Base-by-base conservation (phyloP, 2,797 vertebrate genomes). In the Lophius americanus region DNA sequence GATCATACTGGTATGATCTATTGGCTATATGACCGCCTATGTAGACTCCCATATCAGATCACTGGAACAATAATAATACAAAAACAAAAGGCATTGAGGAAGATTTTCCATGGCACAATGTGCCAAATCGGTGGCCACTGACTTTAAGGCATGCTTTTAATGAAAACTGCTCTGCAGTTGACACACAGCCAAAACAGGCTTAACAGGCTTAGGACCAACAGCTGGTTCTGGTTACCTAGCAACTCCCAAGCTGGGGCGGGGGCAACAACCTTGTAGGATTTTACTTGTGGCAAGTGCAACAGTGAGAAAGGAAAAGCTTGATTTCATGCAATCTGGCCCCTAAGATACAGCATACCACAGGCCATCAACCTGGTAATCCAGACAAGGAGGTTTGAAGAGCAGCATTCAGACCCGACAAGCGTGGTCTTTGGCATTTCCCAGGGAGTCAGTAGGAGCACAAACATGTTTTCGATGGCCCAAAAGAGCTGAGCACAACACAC, bases 181-280 rank as follows among this genome's bases (percentile, higher is more conserved):
- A 88, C 41, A 47, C 55, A 0, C 51, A 70, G 90, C 88, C 85
- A 89, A 83, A 76, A 84, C 7, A 60, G 79, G 76, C 85, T 91
- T 81, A 84, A 73, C 62, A 70, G 82, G 84, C 85, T 92, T 81
- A 78, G 67, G 73, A 84, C 86, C 91, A 92, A 92, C 91, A 93
- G 90, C 91, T 93, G 92, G 89, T 93, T 93, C 80, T 89, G 90
- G 93, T 94, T 93, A 93, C 93, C 90, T 93, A 93, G 94, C 93
- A 94, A 94, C 93, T 86, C 85, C 82, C 84, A 90, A 90, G 85
- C 84, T 79, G 80, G 53, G 39, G 46, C 13, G 84, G 82, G 84
- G 87, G 76, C 80, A 52, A 68, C 73, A 53, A 76, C 69, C 75
- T 59, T 46, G 43, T 12, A 6, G 60, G 69, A 48, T 79, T 68